Percentiles rank a stretch among this genome's conserved stretches.
phyloP scores from a whole-genome alignment of 2,888 invertebrate species.

The Eupithecia vulgata region DNA sequence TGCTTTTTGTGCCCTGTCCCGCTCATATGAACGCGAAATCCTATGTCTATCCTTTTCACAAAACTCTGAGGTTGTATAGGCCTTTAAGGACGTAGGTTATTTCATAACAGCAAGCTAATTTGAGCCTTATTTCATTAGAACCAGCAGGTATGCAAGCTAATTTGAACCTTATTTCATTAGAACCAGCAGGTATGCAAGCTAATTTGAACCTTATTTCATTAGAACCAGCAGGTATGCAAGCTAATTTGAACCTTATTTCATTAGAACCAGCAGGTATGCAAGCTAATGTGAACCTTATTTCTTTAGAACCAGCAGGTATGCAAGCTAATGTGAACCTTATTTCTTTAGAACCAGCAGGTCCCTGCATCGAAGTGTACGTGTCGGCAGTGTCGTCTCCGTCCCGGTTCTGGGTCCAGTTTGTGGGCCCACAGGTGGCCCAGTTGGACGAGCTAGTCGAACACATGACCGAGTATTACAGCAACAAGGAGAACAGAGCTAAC shows the following conservation, averaged over 20 bases:
- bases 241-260: conserved; percentile 8
- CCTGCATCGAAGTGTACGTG: conserved; percentile 92
- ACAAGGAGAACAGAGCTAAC: conserved; percentile 85
- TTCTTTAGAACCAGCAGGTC: conserved; percentile 64
- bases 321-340: conserved; percentile 4
- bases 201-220: conserved; percentile 11
- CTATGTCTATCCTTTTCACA: too few species aligned
- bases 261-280: conserved; percentile 64
- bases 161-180: conserved; percentile 18
- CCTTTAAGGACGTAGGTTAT: too few species aligned
- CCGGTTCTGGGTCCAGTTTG: conserved; percentile 94
- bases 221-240: conserved; percentile 67
- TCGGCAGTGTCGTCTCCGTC: conserved; percentile 92
- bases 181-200: conserved; percentile 68
- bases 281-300: conserved; percentile 10
- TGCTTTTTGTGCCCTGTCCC: too few species aligned
- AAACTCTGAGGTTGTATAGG: too few species aligned
- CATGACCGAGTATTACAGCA: conserved; percentile 92
- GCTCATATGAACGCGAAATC: too few species aligned
- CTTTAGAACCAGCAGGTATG: conserved; percentile 62
- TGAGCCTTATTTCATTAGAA: conserved; percentile 22
- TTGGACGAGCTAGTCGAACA: conserved; percentile 90
- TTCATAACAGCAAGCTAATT: neutral
- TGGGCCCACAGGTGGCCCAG: conserved; percentile 88
- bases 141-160: conserved; percentile 68